These are phyloP conservation scores for Rhipidura dahli DNA, from an alignment of 2,113 vertebrate genomes.

Conservation along the genomic window DNA sequence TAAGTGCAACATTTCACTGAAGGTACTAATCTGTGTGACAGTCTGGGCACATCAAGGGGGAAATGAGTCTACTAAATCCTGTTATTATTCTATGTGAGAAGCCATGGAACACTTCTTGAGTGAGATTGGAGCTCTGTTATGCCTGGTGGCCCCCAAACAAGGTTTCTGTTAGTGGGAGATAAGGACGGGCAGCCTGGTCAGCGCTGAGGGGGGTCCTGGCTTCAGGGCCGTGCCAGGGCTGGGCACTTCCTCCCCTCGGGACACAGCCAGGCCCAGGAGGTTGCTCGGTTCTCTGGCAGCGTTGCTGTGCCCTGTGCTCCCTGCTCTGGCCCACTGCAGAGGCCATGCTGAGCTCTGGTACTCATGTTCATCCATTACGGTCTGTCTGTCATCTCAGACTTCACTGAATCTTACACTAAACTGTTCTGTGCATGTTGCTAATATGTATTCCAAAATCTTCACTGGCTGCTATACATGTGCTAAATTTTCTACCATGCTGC, in stretches of 20 bases:
- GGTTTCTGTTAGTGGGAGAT: neutral
- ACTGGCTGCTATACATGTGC: neutral
- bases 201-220: neutral
- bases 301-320: rapidly evolving
- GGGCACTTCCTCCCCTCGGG: rapidly evolving
- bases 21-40: neutral
- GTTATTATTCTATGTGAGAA: neutral
- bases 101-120: neutral
- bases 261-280: rapidly evolving
- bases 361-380: rapidly evolving
- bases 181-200: neutral
- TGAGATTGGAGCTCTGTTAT: neutral
- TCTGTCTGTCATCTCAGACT: neutral
- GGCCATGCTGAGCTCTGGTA: neutral
- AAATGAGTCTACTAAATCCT: neutral
- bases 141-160: neutral
- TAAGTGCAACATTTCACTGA: neutral
- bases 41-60: neutral
- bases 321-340: rapidly evolving
- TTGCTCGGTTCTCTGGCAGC: rapidly evolving
- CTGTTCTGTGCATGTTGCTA: neutral
- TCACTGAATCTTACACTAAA: rapidly evolving
- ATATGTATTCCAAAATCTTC: neutral
- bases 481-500: neutral
- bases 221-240: neutral